Base-by-base conservation (phyloP, 2,113 vertebrate genomes). In the Ceyx cyanopectus region DNA sequence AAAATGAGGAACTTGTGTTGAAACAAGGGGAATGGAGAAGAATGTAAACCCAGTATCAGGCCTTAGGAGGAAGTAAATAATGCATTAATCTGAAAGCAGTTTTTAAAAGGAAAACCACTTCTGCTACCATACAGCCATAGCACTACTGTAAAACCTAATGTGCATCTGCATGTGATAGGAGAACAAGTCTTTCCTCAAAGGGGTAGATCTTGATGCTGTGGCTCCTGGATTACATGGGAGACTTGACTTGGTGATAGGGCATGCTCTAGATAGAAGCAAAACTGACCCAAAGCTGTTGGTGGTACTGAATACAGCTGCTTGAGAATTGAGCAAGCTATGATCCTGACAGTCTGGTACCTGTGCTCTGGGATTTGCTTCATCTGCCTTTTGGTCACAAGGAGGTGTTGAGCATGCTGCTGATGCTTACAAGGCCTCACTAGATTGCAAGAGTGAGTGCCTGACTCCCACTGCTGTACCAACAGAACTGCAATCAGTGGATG, bases 151-250 rank as follows among this genome's bases (percentile, higher is more conserved):
- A 72, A 78, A 81, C 10, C 30, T 26, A 29, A 18, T 5, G 13
- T 0, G 0, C 5, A 2, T 34, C 24, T 32, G 8, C n/a, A 2
- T 5, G 12, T 10, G 21, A 24, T 3, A 40, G 23, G 14, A 32
- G 5, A 26, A 85, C 1, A 6, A 2, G 10, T 37, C 12, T 45
- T 60, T 74, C 19, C 22, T n/a, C 40, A 30, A 45, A 30, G 12
- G 23, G 26, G n/a, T 0, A 50, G 7, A n/a, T 6, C 7, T 37
- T 19, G 3, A 53, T 56, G 26, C 29, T 68, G 48, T 26, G 53
- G 32, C 17, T 91, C 15, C 48, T 53, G 14, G 9, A 6, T 40
- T 84, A 27, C 16, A 12, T 0, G 0, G 51, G 16, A 56, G 13
- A 37, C 8, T 54, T 5, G 1, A n/a, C 20, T 9, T 62, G 10